Percentiles rank a stretch among this genome's conserved stretches.
phyloP scores from a whole-genome alignment of 2,113 vertebrate species.

The Eptatretus burgeri region DNA sequence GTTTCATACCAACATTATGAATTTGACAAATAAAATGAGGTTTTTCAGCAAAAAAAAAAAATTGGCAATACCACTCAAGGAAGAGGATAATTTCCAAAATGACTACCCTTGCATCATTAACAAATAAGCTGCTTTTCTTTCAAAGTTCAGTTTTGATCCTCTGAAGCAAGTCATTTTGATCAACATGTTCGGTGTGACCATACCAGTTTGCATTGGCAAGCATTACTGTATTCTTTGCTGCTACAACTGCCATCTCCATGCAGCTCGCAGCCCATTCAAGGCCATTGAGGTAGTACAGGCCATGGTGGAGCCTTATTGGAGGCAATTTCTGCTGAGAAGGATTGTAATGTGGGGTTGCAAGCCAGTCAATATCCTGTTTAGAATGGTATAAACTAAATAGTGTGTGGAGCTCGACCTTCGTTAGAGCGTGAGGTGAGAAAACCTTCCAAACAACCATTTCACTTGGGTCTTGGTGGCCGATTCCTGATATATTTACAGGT shows the following conservation, averaged over 20 bases:
- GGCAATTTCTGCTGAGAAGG: conserved; percentile 25
- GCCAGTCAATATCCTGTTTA: conserved; percentile 61
- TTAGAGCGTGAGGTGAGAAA: conserved; percentile 37
- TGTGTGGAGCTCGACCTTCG: conserved; percentile 49
- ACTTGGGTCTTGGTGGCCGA: conserved; percentile 57
- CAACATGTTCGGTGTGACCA: conserved; percentile 55
- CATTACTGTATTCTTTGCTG: conserved; percentile 76
- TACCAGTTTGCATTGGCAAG: conserved; percentile 77
- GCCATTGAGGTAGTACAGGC: conserved; percentile 63
- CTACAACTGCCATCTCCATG: conserved; percentile 68
- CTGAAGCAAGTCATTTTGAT: conserved; percentile 82
- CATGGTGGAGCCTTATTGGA: conserved; percentile 41
- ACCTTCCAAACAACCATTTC: conserved; percentile 74
- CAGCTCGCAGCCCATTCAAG: conserved; percentile 76
- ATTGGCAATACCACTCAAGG: too few relatives aligned
- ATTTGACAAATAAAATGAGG: too few relatives aligned
- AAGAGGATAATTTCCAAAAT: too few relatives aligned
- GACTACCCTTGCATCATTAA: too few relatives aligned
- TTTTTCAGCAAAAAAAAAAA: too few relatives aligned
- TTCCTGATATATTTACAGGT: conserved; percentile 47
- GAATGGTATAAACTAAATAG: conserved; percentile 95
- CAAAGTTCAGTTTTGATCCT: conserved; percentile 84
- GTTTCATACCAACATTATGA: too few relatives aligned
- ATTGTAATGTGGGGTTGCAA: conserved; percentile 35
- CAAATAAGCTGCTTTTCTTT: conserved; percentile 11